Conservation (phyloP, 2,888 invertebrate species). For the Eupeodes latifasciatus region DNA sequence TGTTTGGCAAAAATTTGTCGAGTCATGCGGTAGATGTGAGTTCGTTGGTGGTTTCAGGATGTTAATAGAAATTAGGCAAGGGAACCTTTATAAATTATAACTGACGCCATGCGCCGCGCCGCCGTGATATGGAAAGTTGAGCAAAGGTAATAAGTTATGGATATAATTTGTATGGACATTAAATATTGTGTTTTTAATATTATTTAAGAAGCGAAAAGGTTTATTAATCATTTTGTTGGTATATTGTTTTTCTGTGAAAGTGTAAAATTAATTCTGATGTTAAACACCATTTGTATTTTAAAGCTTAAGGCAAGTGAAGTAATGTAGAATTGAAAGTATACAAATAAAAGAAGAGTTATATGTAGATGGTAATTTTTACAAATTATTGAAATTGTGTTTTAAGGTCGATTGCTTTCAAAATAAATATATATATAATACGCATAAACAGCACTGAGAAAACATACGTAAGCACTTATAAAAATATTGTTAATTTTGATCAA, state of each 20-base stretch:
- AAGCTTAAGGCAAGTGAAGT: too few relatives aligned
- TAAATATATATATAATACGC: too few relatives aligned
- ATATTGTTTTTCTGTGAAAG: neutral
- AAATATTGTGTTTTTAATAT: slow-evolving; percentile 4
- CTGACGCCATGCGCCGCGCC: neutral
- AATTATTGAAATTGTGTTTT: too few relatives aligned
- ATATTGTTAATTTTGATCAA: too few relatives aligned
- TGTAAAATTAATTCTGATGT: neutral
- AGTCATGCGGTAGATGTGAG: slow-evolving; percentile 56
- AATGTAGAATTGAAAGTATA: too few relatives aligned
- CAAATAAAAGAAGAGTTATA: too few relatives aligned
- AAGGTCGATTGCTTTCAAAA: too few relatives aligned
- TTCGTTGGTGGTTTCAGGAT: slow-evolving; percentile 49
- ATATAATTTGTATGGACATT: slow-evolving; percentile 5
- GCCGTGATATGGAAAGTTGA: slow-evolving; percentile 27
- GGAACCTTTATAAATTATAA: neutral
- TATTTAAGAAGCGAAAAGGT: neutral
- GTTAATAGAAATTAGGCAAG: slow-evolving; percentile 31
- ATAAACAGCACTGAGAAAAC: too few relatives aligned
- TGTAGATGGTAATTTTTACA: too few relatives aligned
- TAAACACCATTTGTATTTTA: too few relatives aligned
- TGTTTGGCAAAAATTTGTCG: slow-evolving; percentile 17
- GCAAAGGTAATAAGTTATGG: slow-evolving; percentile 21
- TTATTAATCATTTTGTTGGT: neutral
- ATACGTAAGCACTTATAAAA: too few relatives aligned